A percentile compares a stretch with the other conserved stretches of the same genome.
Evolutionary conservation across 2,113 vertebrate species (phyloP).

Genomic region (Corythoichthys intestinalis): DNA sequence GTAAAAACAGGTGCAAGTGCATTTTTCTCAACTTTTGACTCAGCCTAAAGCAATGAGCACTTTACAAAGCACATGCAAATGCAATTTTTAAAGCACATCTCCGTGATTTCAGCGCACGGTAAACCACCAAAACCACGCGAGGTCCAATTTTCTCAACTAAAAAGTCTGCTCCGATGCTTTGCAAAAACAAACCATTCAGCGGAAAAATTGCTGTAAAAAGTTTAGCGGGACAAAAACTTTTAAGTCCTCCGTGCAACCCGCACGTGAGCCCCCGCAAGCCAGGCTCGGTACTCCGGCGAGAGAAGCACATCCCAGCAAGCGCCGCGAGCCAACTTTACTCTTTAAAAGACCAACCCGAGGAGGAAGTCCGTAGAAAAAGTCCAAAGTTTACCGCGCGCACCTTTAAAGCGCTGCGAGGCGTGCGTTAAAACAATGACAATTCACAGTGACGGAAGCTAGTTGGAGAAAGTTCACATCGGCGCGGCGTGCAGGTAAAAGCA

Average conservation of each 20-base stretch:
- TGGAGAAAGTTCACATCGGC: slow-evolving; percentile 64
- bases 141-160: neutral
- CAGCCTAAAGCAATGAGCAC: neutral
- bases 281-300: neutral
- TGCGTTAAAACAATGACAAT: slow-evolving; percentile 29
- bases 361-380: neutral
- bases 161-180: neutral
- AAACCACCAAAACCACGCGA: neutral
- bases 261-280: neutral
- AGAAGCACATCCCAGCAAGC: neutral
- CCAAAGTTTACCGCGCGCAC: slow-evolving; percentile 58
- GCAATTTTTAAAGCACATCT: neutral
- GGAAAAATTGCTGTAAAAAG: neutral
- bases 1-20: neutral
- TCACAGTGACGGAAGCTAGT: slow-evolving; percentile 65
- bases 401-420: slow-evolving; percentile 29
- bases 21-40: neutral
- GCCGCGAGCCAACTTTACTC: neutral
- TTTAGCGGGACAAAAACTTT: slow-evolving; percentile 5
- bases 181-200: neutral
- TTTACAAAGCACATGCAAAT: neutral
- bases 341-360: neutral
- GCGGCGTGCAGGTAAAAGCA: slow-evolving; percentile 49
- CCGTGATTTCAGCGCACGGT: neutral
- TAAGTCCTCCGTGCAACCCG: neutral